phyloP scores from a whole-genome alignment of 2,888 invertebrate genomes.

The Punctoribates punctum region DNA sequence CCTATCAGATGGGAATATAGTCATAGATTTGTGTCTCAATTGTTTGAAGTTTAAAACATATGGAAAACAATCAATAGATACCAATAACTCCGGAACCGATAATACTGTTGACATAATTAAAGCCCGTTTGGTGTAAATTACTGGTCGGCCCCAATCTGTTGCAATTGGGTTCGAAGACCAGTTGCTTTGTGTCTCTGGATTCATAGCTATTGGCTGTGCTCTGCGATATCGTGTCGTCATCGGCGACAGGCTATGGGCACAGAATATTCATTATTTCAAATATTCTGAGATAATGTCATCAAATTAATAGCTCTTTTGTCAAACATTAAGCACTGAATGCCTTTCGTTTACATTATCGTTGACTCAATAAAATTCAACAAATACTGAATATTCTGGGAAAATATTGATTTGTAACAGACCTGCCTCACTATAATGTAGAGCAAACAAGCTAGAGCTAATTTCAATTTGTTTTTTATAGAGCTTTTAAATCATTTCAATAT shows the following conservation, averaged over 20 bases:
- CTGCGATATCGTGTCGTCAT: conserved; percentile 30
- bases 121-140: conserved; percentile 55
- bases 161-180: conserved; percentile 13
- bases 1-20: conserved; percentile 54
- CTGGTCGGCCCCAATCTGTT: conserved; percentile 38
- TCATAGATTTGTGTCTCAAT: background rate
- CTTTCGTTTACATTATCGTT: too few species aligned
- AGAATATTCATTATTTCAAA: background rate
- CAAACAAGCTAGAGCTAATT: too few species aligned
- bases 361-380: too few species aligned
- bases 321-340: too few species aligned
- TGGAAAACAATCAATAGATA: conserved; percentile 50
- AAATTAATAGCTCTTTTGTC: too few species aligned
- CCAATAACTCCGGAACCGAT: conserved; percentile 82
- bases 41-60: background rate
- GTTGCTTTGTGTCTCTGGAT: conserved; percentile 20
- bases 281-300: background rate
- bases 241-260: background rate
- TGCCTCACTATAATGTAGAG: too few species aligned
- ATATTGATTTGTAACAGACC: too few species aligned
- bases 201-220: conserved; percentile 15
- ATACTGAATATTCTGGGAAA: too few species aligned
- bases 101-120: conserved; percentile 83
- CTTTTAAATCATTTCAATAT: too few species aligned
- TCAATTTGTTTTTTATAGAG: too few species aligned